Percentiles rank a stretch among this genome's conserved stretches.
phyloP scores from a whole-genome alignment of 2,113 vertebrate species.

The Pithys albifrons region DNA sequence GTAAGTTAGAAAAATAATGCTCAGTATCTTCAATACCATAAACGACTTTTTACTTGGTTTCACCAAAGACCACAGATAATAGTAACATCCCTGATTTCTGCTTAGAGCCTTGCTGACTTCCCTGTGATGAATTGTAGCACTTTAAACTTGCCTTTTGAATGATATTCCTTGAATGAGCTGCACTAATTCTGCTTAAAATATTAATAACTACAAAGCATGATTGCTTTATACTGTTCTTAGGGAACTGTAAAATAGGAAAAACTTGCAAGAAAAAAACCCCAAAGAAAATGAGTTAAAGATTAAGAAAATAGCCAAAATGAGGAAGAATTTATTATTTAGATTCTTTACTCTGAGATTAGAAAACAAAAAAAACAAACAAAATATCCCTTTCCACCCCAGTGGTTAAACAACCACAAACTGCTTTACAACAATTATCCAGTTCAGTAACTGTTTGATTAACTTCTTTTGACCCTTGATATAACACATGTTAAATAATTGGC shows the following conservation, averaged over 20 bases:
- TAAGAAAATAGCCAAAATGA: not conserved
- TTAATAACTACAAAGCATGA: not conserved
- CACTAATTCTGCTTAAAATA: not conserved
- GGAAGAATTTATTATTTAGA: not conserved
- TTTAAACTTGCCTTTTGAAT: not conserved
- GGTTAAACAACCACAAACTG: not conserved
- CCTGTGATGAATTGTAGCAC: not conserved
- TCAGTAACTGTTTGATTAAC: not conserved
- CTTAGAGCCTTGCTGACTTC: not conserved
- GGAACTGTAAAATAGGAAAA: not conserved
- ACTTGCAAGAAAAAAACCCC: not conserved
- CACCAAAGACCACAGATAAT: not conserved
- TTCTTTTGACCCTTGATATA: not conserved
- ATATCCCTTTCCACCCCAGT: rapidly evolving
- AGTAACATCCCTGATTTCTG: not conserved
- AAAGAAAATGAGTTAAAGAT: not conserved
- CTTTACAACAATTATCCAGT: not conserved
- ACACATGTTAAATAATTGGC: not conserved
- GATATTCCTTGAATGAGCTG: not conserved
- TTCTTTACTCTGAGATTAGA: not conserved
- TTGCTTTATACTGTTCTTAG: not conserved
- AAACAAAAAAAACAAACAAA: not conserved
- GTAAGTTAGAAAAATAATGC: not conserved
- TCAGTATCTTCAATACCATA: not conserved
- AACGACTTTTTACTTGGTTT: not conserved